Base-by-base conservation (phyloP, 2,888 invertebrate genomes). In the Hyppa rectilinea region DNA sequence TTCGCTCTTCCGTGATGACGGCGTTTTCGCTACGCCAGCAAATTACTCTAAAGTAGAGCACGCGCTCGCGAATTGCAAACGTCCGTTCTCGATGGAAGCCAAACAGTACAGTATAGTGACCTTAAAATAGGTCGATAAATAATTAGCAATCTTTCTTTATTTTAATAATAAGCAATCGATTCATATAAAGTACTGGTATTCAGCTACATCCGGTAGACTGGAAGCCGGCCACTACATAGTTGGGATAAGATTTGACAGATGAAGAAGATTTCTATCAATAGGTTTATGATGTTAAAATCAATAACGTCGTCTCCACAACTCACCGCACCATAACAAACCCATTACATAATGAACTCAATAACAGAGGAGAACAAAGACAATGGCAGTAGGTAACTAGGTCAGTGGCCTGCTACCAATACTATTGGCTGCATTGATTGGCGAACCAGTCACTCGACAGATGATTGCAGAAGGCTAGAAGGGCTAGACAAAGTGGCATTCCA, bases 341-440 rank as follows among this genome's bases (percentile, higher is more conserved):
- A 26, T 64, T 52, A 47, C 56, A 12, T n/a, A 53, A 52, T 75
- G 36, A 31, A 53, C 31, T 4, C 31, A 26, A 17, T 56, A 52
- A 62, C 47, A 53, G 50, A 63, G n/a, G 10, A 14, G 17, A 45
- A 47, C 45, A 56, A 77, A 72, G 66, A 72, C 73, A 71, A 31
- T 29, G 55, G 29, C 71, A 47, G 43, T 72, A n/a, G 66, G 78
- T 3, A 29, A 72, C 17, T 59, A 20, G 72, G 77, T 47, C 72
- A 67, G 20, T 14, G 55, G 55, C 52, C 49, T n/a, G 49, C n/a
- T 50, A 17, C 40, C 40, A 26, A 75, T 53, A 40, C 34, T 47
- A 59, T 59, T 34, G 58, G 23, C 65, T 60, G 75, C 49, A 60
- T 75, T 74, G 59, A 59, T 65, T 34, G 38, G 45, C 14, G 36